Base-by-base conservation (phyloP, 2,113 vertebrate genomes). In the Dascyllus trimaculatus region DNA sequence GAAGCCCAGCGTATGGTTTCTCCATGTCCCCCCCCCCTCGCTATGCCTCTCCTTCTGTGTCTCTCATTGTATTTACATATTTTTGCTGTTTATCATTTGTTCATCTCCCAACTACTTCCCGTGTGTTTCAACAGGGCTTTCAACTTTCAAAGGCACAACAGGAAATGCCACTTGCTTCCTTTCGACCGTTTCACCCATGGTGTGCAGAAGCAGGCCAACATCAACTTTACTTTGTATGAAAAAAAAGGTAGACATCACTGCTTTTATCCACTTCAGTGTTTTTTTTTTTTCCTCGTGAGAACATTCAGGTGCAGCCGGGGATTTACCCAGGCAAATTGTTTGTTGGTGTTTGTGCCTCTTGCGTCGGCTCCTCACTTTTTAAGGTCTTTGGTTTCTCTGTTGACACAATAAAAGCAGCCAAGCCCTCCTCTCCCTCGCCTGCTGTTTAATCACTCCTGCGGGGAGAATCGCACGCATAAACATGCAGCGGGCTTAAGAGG, bases 171-270 rank as follows among this genome's bases (percentile, higher is more conserved):
- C 86, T 96, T 97, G 95, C 96, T 98, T 81, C 96, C 97, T 84
- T 98, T 97, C 81, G 97, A 97, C 90, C 97, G 96, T 74, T 95
- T 97, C 95, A 96, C 95, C 85, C 95, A 93, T 83, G 96, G 96
- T 72, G 96, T 95, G 82, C 96, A 94, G 93, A 97, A 94, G 81
- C 96, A 95, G 69, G 94, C 94, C 82, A 93, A 95, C 85, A 91
- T 93, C 84, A 94, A 95, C 72, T 97, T 96, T 72, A 96, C 97
- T 85, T 93, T 99, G 79, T 99, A 97, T 67, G 97, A 99, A 93
- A 98, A 97, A 85, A 99, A 99, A 97, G 97, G 98, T 98, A 95
- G 29, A 69, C 10, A 24, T 9, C 29, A 43, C 8, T 40, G n/a
- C 24, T 5, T 52, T 11, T 4, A 26, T 15, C 38, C 11, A 5